Base-by-base conservation (phyloP, 2,113 vertebrate genomes). In the Alligator sinensis region DNA sequence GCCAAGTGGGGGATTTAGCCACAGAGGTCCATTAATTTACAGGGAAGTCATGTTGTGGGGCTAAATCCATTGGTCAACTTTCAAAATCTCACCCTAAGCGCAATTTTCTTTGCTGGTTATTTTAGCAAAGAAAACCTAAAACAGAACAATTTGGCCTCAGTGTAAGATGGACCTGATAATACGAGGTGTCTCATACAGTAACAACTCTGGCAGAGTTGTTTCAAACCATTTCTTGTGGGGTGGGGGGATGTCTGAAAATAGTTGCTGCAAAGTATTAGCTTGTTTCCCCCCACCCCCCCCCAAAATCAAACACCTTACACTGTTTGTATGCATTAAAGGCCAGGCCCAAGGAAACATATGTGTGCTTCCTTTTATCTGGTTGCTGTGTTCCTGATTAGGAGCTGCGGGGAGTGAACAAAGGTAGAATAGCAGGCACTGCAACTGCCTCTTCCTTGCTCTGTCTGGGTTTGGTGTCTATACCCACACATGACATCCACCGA, bases 61-160 rank as follows among this genome's bases (percentile, higher is more conserved):
- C 24, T 30, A 13, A 60, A 74, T 47, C 47, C 47, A 47, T 47
- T 47, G 47, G 85, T 6, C 62, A 0, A 34, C 87, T 81, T 3
- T 0, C 55, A 19, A 84, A 60, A 79, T n/a, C 30, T 22, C 18
- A 15, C 1, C 2, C 11, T 74, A 55, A n/a, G n/a, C 47, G 15
- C 16, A 17, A 18, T 21, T 12, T 2, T 0, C 1, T 47, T 77
- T 25, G 14, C 6, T 18, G 22, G 27, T 0, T 30, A 6, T 22
- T 15, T 77, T 72, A 34, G 18, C 66, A 11, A 15, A 62, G 77
- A 9, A 54, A 59, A 8, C 5, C 19, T 77, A 2, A 3, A 30
- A 58, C 27, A 1, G 17, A 0, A 24, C 2, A 25, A 3, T 2
- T 0, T 3, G 0, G 21, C 6, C 1, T 0, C 24, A 0, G 0